Evolutionary conservation across 1,140 invertebrate species (phyloP), one percentile per base, ranked within the genome.

Genomic region (Heliconius nattereri): DNA sequence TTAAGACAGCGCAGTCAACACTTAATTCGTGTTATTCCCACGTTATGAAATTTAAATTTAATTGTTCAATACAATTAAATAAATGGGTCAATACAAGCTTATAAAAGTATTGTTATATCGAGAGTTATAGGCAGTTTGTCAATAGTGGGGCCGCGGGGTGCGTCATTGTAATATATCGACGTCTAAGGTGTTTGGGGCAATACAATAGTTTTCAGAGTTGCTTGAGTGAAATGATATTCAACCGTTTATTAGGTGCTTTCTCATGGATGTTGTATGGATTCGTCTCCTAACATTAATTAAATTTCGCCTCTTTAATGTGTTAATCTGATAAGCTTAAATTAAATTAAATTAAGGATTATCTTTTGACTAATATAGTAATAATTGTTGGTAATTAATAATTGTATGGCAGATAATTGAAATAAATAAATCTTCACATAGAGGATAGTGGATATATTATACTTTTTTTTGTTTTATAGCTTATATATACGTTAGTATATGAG

Each of bases 71-170:
- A 76, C 86, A 91, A 89, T 91, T 88, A 91, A 92, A 92, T 89
- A 93, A 93, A 93, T 89, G 85, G 91, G 92, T 93, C 92, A 93
- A 93, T 92, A 93, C 82, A 85, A 87, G 85, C 85, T 88, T 85
- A 87, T 89, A 87, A 89, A 88, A 83, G 78, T 79, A 88, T 93
- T 92, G 91, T 93, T 91, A 89, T 89, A 90, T 90, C 86, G 89
- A 85, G 89, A 90, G 84, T 91, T 92, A 93, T 93, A 92, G 92
- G 91, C 91, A 92, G 89, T 91, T 88, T 92, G 89, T 93, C 92
- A 91, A 93, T 93, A 93, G 81, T 80, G 40, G 78, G 80, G 73
- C 89, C 66, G 72, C 85, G 85, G 91, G 92, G 89, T 84, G 88
- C 85, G 75, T 75, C 79, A 79, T 76, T 78, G 79, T 71, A 70